These are phyloP conservation scores for Pheosia gnoma DNA, from an alignment of 2,888 invertebrate genomes.

Conservation along the genomic window DNA sequence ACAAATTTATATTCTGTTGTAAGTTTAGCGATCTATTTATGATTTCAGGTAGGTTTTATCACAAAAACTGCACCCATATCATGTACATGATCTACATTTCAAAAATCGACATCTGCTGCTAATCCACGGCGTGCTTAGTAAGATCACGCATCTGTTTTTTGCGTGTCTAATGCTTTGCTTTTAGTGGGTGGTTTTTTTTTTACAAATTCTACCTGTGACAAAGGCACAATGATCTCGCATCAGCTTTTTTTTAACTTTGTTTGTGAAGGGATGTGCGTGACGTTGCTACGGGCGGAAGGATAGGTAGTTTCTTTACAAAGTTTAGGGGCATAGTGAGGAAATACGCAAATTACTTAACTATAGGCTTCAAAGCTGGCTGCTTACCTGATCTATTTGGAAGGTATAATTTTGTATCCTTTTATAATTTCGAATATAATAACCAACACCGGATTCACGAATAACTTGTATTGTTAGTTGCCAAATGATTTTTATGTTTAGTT, in stretches of 20 bases:
- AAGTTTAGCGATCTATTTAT: conserved; percentile 39
- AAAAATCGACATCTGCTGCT: conserved; percentile 73
- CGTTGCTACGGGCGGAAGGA: conserved; percentile 79
- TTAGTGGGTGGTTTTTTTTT: conserved; percentile 60
- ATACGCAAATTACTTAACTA: conserved; percentile 68
- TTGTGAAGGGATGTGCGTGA: conserved; percentile 78
- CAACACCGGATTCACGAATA: neutral
- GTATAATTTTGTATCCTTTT: conserved; percentile 26
- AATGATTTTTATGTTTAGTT: too few species aligned
- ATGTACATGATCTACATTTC: conserved; percentile 58
- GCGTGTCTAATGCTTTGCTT: conserved; percentile 54
- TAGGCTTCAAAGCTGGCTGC: conserved; percentile 40
- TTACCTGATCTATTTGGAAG: conserved; percentile 37
- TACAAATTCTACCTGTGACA: conserved; percentile 71
- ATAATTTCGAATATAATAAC: neutral
- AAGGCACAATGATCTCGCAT: conserved; percentile 63
- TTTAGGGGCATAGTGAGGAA: conserved; percentile 70
- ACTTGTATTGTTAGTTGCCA: neutral
- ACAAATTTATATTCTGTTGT: conserved; percentile 19
- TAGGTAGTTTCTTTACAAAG: conserved; percentile 71
- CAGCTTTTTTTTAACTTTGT: conserved; percentile 63
- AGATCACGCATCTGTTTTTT: conserved; percentile 76
- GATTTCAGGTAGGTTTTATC: conserved; percentile 47
- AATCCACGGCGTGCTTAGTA: conserved; percentile 66
- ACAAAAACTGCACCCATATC: conserved; percentile 62